Conservation (phyloP, 2,113 vertebrate genomes). For the Pterophyllum scalare region DNA sequence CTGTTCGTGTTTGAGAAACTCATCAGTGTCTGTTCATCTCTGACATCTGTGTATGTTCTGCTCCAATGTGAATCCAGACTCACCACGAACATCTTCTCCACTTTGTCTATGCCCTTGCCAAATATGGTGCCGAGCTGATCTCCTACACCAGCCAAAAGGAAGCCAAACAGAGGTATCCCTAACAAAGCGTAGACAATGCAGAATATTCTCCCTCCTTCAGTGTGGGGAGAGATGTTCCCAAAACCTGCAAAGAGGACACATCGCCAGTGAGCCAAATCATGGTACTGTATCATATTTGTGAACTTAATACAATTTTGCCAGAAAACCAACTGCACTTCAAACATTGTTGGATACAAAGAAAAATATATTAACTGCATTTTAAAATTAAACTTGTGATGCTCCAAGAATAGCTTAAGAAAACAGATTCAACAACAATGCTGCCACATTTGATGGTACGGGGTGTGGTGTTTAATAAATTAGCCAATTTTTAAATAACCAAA, state of each 20-base stretch:
- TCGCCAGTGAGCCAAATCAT: neutral
- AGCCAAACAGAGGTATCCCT: slow-evolving; percentile 95
- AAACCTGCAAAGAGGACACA: slow-evolving; percentile 84
- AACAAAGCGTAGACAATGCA: slow-evolving; percentile 95
- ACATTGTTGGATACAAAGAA: neutral
- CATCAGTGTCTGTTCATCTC: neutral
- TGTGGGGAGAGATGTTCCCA: slow-evolving; percentile 95
- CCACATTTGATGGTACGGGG: neutral
- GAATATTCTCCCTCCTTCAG: slow-evolving; percentile 94
- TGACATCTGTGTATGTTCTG: neutral
- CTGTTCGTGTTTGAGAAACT: neutral
- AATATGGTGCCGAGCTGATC: slow-evolving; percentile 97
- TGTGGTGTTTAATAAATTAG: neutral
- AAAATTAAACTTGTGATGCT: neutral
- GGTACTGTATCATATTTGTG: neutral
- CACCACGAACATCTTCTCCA: slow-evolving; percentile 95
- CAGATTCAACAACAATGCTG: neutral
- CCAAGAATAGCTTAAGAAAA: neutral
- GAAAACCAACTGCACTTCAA: neutral
- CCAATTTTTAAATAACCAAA: neutral
- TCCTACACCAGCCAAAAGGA: slow-evolving; percentile 94
- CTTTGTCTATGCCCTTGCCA: slow-evolving; percentile 93
- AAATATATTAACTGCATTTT: neutral
- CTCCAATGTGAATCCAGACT: slow-evolving; percentile 67
- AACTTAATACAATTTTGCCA: neutral